Evolutionary conservation across 2,797 vertebrate species (phyloP).

Genomic region (Cuculus canorus): DNA sequence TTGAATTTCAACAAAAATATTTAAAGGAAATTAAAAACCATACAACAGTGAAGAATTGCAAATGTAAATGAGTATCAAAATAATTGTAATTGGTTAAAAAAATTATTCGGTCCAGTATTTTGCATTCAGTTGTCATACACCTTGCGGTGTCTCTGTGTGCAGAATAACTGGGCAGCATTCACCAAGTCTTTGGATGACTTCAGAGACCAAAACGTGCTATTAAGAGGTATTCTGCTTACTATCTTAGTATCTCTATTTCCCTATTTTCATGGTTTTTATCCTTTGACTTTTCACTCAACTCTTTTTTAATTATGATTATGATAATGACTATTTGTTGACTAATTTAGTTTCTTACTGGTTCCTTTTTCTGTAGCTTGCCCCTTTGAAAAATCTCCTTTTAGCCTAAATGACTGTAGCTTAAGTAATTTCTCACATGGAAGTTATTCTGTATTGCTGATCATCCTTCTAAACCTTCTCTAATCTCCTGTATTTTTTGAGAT

Average conservation of each 20-base stretch:
- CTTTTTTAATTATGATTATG: neutral
- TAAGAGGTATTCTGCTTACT: neutral
- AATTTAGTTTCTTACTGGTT: neutral
- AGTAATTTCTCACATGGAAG: neutral
- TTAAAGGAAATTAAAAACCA: neutral
- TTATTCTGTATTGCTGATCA: neutral
- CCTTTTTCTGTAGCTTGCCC: neutral
- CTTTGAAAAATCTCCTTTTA: neutral
- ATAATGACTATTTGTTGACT: neutral
- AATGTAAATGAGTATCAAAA: neutral
- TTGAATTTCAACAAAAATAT: neutral
- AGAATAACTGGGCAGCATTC: neutral
- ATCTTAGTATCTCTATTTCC: neutral
- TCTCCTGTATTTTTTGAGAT: neutral
- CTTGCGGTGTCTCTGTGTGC: neutral
- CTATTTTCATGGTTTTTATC: neutral
- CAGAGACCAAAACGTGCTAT: neutral
- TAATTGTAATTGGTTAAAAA: neutral
- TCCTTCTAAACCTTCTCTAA: neutral
- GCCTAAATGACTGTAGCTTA: neutral
- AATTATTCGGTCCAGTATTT: neutral
- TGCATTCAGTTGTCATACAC: accelerated
- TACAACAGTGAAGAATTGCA: neutral
- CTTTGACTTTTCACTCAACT: neutral
- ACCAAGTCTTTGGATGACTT: neutral